Base-by-base conservation (phyloP, 2,888 invertebrate genomes). In the Drosophila paramelanica region DNA sequence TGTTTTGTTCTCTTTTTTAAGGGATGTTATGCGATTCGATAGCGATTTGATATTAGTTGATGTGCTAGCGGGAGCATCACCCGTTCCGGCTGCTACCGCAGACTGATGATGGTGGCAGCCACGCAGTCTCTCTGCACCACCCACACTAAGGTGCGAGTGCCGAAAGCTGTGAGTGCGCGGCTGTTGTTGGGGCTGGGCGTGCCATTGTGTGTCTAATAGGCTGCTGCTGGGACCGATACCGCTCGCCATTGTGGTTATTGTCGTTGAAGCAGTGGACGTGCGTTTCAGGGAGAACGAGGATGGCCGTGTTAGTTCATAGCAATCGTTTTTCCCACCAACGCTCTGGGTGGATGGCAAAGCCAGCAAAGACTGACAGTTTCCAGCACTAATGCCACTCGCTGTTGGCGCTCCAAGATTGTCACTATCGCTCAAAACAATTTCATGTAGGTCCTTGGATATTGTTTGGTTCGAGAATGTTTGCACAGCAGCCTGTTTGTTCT, bases 1-100 rank as follows among this genome's bases (percentile, higher is more conserved):
- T 0, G 97, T 97, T 93, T 97, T 97, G 4, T 96, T 96, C 90
- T 97, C 97, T 52, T 97, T 93, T 55, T 96, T 94, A 62, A 95
- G 92, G 7, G 95, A 95, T 0, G 95, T 95, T 1, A 96, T 95
- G 73, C 95, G 92, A 88, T 91, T 92, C 65, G 92, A 91, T 42
- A 92, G 79, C 43, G 92, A 92, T 77, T 92, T 92, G 55, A 86
- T 83, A 70, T 91, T 80, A 57, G 61, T 92, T 55, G 77, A 25
- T 49, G 77, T 62, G 25, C 67, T 38, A 17, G 50, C 27, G 14
- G 45, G 13, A 11, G 31, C 61, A 55, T 73, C 72, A 27, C 27
- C 41, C 14, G 38, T 17, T 31, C 23, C 43, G 11, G 69, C 17
- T n/a, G 69, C 17, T 1, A 42, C 56, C 11, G 49, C 42, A 14